Percentiles rank a stretch among this genome's conserved stretches.
Evolutionary conservation across 1,140 invertebrate genomes (phyloP).

Genomic region (Drosophila nigrodunni): DNA sequence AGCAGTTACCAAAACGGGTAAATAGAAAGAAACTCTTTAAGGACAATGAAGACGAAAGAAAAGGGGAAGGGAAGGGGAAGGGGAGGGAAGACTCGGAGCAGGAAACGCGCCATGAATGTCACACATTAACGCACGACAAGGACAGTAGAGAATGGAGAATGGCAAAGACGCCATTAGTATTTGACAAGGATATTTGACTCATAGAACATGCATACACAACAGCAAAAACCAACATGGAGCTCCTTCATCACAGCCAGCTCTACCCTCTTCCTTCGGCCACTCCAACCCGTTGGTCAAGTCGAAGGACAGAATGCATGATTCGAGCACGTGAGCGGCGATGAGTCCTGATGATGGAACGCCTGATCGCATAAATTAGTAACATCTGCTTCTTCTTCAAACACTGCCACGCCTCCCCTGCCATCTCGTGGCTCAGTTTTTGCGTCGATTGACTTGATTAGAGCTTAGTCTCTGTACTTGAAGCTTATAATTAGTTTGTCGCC

Average conservation of each 20-base stretch:
- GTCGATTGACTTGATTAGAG: slow-evolving; percentile 21
- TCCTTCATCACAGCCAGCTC: slow-evolving; percentile 2
- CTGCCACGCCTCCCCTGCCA: not conserved
- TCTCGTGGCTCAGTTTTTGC: not conserved
- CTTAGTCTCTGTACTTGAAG: slow-evolving; percentile 18
- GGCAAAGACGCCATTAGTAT: slow-evolving; percentile 72
- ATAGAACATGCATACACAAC: slow-evolving; percentile 40
- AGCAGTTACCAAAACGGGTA: slow-evolving; percentile 46
- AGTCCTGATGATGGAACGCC: slow-evolving; percentile 46
- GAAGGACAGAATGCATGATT: slow-evolving; percentile 25
- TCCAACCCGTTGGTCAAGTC: slow-evolving; percentile 37
- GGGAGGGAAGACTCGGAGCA: slow-evolving; percentile 35
- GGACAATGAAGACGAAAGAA: not conserved
- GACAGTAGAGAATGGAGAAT: slow-evolving; percentile 60
- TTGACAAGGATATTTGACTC: slow-evolving; percentile 74
- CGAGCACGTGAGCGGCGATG: slow-evolving; percentile 20
- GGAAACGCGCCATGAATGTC: slow-evolving; percentile 59
- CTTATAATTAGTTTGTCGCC: slow-evolving; percentile 63
- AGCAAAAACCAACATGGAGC: slow-evolving; percentile 32
- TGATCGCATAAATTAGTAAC: slow-evolving; percentile 60
- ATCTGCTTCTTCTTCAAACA: not conserved
- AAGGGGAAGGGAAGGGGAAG: not conserved
- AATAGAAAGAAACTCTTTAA: slow-evolving; percentile 23
- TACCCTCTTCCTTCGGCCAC: not conserved
- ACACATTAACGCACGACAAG: slow-evolving; percentile 75